phyloP scores from a whole-genome alignment of 2,888 invertebrate species.

The Sycophila texana region DNA sequence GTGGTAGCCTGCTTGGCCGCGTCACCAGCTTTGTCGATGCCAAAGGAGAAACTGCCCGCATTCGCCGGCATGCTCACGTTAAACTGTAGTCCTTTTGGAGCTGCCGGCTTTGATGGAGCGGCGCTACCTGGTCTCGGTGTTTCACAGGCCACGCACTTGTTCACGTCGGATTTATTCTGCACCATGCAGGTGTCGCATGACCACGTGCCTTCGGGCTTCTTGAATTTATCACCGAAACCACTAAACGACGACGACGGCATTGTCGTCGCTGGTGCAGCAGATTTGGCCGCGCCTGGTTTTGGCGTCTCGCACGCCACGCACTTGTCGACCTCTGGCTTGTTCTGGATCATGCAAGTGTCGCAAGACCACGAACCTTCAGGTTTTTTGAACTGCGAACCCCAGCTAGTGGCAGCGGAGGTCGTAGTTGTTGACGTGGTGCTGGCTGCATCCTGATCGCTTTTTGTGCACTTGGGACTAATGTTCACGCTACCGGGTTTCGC shows the following conservation, averaged over 20 bases:
- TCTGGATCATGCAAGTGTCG: slow-evolving; percentile 78
- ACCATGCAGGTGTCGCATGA: slow-evolving; percentile 79
- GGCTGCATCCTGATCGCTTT: background rate
- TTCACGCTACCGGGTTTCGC: slow-evolving; percentile 68
- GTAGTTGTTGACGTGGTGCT: slow-evolving; percentile 19
- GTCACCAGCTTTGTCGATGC: slow-evolving; percentile 74
- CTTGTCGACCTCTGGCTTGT: slow-evolving; percentile 73
- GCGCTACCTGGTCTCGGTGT: slow-evolving; percentile 75
- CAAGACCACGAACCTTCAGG: slow-evolving; percentile 79
- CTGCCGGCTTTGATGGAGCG: slow-evolving; percentile 5
- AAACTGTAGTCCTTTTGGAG: slow-evolving; percentile 61
- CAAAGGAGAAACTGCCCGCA: slow-evolving; percentile 74
- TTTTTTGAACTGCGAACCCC: slow-evolving; percentile 73
- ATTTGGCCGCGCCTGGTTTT: slow-evolving; percentile 46
- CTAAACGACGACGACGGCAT: background rate
- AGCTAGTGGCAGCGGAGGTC: slow-evolving; percentile 56
- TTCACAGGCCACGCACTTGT: slow-evolving; percentile 77
- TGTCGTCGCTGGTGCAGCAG: slow-evolving; percentile 51
- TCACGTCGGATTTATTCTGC: slow-evolving; percentile 75
- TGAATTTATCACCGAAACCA: slow-evolving; percentile 72
- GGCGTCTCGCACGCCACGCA: slow-evolving; percentile 75
- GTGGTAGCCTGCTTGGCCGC: slow-evolving; percentile 57
- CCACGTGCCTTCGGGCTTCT: slow-evolving; percentile 77
- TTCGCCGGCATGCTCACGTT: slow-evolving; percentile 66
- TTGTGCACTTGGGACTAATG: slow-evolving; percentile 39